Base-by-base conservation (phyloP, 2,113 vertebrate genomes). In the Motacilla tschutschensis region DNA sequence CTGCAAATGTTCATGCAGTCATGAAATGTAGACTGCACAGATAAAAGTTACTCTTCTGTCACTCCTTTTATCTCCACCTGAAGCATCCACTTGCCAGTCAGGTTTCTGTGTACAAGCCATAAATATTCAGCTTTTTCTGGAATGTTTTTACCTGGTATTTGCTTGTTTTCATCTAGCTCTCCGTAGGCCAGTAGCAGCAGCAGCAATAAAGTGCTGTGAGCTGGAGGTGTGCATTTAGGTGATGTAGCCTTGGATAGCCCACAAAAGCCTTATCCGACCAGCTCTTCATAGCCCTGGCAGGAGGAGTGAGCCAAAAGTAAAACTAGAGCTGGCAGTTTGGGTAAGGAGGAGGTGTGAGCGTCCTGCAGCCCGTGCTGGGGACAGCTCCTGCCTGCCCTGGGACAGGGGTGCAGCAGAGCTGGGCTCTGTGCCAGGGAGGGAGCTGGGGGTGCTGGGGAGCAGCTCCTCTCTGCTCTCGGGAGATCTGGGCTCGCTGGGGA, bases 31-130 rank as follows among this genome's bases (percentile, higher is more conserved):
- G 36, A 17, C 76, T 57, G 62, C 46, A 48, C 43, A 84, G 84
- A 91, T 70, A 70, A 66, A 91, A 88, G 84, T 79, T 91, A 55
- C 29, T 81, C 55, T 74, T 92, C 51, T 88, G 81, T 82, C 58
- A 57, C 44, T 70, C 25, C 82, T 93, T 94, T 94, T 74, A 90
- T 92, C 79, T 72, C 54, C 44, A 84, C 60, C 86, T 93, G 74
- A 78, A 50, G 79, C 69, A 63, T 85, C 83, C 38, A 57, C 72
- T 89, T 59, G 79, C 48, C 69, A 63, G 72, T 86, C 88, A 85
- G 38, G 63, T 84, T 75, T 85, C 71, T 79, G 31, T 83, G 77
- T 82, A 46, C 13, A 28, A 48, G 14, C 57, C 65, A 87, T 77
- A 94, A 93, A 77, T 90, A 79, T 85, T 89, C 25, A 87, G 35